Evolutionary conservation across 2,113 vertebrate species (phyloP), one percentile per base, ranked within the genome.

Genomic region (Parotia lawesii): DNA sequence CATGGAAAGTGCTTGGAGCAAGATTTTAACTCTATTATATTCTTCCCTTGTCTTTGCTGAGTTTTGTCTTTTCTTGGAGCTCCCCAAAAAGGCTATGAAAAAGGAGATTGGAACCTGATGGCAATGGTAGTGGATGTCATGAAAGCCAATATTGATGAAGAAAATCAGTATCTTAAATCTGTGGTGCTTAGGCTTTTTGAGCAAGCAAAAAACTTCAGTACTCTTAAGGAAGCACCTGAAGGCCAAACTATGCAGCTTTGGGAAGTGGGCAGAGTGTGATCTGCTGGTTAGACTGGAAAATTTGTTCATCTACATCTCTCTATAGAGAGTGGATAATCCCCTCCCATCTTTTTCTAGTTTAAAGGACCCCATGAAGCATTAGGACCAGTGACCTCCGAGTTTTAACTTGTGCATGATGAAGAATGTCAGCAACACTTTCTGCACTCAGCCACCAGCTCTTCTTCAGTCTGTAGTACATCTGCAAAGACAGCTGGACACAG

Each of bases 291-390:
- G 47, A 50, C 33, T 54, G 38, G 17, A 22, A 62, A 47, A 29
- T 37, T 83, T 48, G 21, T 70, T 71, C 7, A 3, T 40, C 48
- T 58, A 0, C 21, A 10, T 48, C 17, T 72, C 21, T 8, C 24
- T 3, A 15, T 0, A 33, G 45, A 48, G 12, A 70, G 28, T 0
- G 0, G 15, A 40, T 60, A 35, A 47, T 7, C 5, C 18, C 10
- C 13, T 73, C 17, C 23, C 14, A 73, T 17, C 38, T 28, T 35
- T 64, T 48, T 33, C 31, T 76, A 31, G 14, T 22, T 80, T 60
- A 77, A 44, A 60, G 54, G 29, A 38, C 70, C 16, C 20, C 14
- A 17, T 19, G 11, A 74, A 89, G 28, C 9, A 5, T 38, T 48
- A 53, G 42, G 33, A 73, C 35, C 42, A 29, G 29, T 0, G 3